Percentiles rank a stretch among this genome's conserved stretches.
phyloP scores from a whole-genome alignment of 2,797 vertebrate genomes.

The Cossypha heuglini region DNA sequence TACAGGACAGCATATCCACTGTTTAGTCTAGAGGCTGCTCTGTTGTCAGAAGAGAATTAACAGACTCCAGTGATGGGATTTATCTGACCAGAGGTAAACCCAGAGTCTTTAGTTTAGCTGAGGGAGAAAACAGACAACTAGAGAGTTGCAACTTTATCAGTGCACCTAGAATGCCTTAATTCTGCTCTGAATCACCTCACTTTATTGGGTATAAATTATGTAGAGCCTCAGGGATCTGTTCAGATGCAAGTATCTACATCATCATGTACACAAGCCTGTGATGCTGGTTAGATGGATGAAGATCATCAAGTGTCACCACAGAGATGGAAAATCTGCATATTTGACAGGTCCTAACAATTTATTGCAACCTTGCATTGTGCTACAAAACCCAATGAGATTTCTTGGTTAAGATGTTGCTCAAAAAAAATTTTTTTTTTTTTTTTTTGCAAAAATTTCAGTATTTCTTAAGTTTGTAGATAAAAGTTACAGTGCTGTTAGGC shows the following conservation, averaged over 20 bases:
- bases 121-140: neutral
- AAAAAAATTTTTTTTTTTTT: neutral
- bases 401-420: neutral
- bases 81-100: neutral
- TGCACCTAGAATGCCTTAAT: neutral
- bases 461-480: neutral
- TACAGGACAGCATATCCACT: neutral
- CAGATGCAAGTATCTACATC: neutral
- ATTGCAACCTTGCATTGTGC: neutral
- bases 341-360: fast-evolving
- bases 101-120: neutral
- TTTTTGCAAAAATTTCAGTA: neutral
- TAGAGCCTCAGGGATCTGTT: neutral
- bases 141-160: neutral
- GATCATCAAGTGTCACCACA: neutral
- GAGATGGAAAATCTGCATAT: neutral
- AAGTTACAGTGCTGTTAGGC: neutral
- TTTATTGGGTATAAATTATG: neutral
- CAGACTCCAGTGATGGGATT: neutral
- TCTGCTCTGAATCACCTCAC: neutral
- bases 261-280: fast-evolving
- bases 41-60: neutral
- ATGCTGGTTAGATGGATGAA: neutral
- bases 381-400: neutral
- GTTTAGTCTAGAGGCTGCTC: neutral